Evolutionary conservation across 2,797 vertebrate genomes (phyloP), one percentile per base, ranked within the genome.

Genomic region (Etheostoma nigrum): DNA sequence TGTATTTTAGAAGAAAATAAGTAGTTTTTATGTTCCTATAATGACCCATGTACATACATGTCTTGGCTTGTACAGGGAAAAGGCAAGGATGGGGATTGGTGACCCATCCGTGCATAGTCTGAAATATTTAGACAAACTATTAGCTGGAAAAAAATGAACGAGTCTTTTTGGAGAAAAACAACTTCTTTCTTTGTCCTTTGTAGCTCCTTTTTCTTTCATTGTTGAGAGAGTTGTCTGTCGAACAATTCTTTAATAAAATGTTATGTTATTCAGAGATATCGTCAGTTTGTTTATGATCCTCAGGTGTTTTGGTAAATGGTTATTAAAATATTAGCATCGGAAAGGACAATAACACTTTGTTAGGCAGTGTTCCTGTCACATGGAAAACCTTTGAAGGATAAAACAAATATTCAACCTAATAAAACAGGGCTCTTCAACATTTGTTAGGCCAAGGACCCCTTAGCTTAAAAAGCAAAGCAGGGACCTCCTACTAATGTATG

Each of bases 231-330:
- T 96, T 97, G 97, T 97, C 96, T 98, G 97, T 96, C 84, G 90
- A 97, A 93, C 96, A 96, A 97, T 97, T 97, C 96, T 97, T 95
- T 94, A 99, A 99, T 99, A 99, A 96, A 99, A 98, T 95, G 95
- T 98, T 98, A 96, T 96, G 96, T 97, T 97, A 96, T 95, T 94
- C 95, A 95, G 93, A 96, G 94, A 72, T 74, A 93, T 90, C 87
- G 82, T 94, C 95, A 83, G 92, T 96, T 88, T 84, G 54, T 87
- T 79, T 42, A 53, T 85, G 49, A 63, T 51, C 48, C 60, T 67
- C 64, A 33, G 18, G 12, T 72, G 44, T 64, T 55, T 47, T 19
- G 18, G 11, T 23, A 7, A 25, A 61, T 40, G 6, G 47, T 13
- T 15, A 47, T 27, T 58, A 14, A 21, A 69, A 48, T 15, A 33